phyloP scores from a whole-genome alignment of 2,113 vertebrate genomes.

The Pteruthius melanotis region DNA sequence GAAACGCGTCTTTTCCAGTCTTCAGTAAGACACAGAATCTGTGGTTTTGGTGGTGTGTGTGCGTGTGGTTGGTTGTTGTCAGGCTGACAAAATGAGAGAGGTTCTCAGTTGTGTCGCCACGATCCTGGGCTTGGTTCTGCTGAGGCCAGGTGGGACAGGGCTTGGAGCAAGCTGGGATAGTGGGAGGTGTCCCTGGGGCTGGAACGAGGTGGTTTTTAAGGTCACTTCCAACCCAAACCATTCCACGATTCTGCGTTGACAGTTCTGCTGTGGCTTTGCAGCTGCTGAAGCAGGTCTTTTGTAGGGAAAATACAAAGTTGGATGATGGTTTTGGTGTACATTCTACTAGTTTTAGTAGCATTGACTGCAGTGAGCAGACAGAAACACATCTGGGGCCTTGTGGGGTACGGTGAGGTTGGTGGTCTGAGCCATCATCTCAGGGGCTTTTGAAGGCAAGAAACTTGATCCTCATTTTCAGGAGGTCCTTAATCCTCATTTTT shows the following conservation, averaged over 20 bases:
- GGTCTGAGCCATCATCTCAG: background rate
- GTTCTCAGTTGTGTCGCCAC: background rate
- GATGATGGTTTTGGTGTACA: background rate
- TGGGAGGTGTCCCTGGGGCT: rapidly evolving
- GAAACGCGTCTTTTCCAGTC: slow-evolving; percentile 90
- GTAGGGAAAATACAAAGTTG: background rate
- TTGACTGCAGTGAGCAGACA: background rate
- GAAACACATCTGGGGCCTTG: rapidly evolving
- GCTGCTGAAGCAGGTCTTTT: background rate
- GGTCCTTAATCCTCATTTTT: background rate
- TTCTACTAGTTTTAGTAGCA: background rate
- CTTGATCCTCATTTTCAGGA: background rate
- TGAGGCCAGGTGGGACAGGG: background rate
- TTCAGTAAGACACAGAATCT: slow-evolving; percentile 83
- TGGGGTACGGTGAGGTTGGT: rapidly evolving
- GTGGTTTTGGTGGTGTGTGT: background rate
- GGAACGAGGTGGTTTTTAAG: background rate
- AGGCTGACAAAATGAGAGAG: background rate
- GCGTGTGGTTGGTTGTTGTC: background rate
- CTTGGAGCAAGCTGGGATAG: background rate
- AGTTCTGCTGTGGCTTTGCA: background rate
- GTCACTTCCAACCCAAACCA: background rate
- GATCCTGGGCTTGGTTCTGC: background rate
- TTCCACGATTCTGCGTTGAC: rapidly evolving
- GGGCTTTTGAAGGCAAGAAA: background rate